phyloP scores from a whole-genome alignment of 2,888 invertebrate species.

The Pristionchus maxplancki region DNA sequence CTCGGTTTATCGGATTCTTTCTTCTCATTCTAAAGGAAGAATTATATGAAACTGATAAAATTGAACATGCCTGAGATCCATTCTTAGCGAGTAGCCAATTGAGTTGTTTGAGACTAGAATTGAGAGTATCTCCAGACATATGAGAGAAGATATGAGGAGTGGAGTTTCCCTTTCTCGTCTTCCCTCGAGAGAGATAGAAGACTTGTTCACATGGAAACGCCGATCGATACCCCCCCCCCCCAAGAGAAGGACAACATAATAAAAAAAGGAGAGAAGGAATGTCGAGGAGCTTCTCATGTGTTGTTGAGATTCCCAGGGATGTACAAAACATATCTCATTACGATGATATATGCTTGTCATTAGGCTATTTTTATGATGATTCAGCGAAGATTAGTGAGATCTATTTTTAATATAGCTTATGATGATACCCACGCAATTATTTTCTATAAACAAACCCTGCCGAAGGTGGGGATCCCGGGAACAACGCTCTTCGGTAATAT shows the following conservation, averaged over 20 bases:
- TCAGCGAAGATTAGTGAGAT: too few relatives aligned
- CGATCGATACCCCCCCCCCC: neutral
- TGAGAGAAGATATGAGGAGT: neutral
- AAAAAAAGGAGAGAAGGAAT: neutral
- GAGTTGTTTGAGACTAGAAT: constrained; percentile 66
- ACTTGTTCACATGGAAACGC: constrained; percentile 36
- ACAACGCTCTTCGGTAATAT: too few relatives aligned
- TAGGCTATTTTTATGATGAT: too few relatives aligned
- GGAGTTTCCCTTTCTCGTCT: constrained; percentile 35
- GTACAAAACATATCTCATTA: too few relatives aligned
- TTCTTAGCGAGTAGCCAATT: constrained; percentile 66
- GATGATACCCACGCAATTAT: too few relatives aligned
- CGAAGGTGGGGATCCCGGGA: too few relatives aligned
- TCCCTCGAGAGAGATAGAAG: constrained; percentile 35
- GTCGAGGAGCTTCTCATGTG: neutral
- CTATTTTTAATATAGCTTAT: too few relatives aligned
- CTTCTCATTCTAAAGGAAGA: neutral
- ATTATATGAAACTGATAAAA: neutral
- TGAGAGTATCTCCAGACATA: constrained; percentile 54
- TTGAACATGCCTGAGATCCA: neutral
- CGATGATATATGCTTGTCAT: too few relatives aligned
- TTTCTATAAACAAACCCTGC: too few relatives aligned
- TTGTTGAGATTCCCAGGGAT: too few relatives aligned
- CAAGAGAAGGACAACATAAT: neutral
- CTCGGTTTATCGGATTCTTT: constrained; percentile 36